Conservation (phyloP, 2,888 invertebrate genomes). For the Cephus nigrinus region DNA sequence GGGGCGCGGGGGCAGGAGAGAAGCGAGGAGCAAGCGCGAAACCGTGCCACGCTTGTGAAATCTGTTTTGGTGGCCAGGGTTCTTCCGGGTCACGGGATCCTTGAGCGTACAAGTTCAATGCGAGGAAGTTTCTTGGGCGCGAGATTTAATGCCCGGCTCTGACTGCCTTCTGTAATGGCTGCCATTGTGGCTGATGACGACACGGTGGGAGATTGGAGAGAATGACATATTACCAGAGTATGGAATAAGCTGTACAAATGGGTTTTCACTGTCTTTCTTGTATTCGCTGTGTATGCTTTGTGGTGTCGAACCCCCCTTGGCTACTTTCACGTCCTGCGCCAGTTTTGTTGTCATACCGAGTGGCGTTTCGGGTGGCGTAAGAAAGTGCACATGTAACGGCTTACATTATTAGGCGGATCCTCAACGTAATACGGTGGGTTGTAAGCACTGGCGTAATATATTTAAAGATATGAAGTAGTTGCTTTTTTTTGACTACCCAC, state of each 20-base stretch:
- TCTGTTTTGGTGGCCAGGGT: slow-evolving; percentile 3
- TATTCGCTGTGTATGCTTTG: not conserved
- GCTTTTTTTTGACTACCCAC: rapidly evolving
- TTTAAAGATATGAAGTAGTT: not conserved
- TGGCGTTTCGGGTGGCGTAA: slow-evolving; percentile 28
- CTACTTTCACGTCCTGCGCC: slow-evolving; percentile 12
- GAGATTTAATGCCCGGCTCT: not conserved
- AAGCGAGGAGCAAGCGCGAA: not conserved
- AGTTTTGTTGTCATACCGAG: slow-evolving; percentile 13
- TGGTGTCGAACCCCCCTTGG: not conserved
- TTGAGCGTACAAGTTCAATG: slow-evolving; percentile 46
- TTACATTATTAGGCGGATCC: slow-evolving; percentile 45
- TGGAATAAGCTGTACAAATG: not conserved
- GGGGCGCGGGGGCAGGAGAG: not conserved
- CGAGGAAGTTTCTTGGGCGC: slow-evolving; percentile 30
- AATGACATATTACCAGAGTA: not conserved
- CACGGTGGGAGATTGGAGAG: not conserved
- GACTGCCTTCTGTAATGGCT: not conserved
- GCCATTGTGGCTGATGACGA: not conserved
- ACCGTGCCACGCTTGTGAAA: slow-evolving; percentile 6
- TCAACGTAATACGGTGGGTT: slow-evolving; percentile 38
- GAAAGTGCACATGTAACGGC: slow-evolving; percentile 63
- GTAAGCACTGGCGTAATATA: not conserved
- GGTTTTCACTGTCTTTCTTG: not conserved
- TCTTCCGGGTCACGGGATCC: slow-evolving; percentile 15